phyloP scores from a whole-genome alignment of 2,888 invertebrate genomes.

The Dynastes hyllus region DNA sequence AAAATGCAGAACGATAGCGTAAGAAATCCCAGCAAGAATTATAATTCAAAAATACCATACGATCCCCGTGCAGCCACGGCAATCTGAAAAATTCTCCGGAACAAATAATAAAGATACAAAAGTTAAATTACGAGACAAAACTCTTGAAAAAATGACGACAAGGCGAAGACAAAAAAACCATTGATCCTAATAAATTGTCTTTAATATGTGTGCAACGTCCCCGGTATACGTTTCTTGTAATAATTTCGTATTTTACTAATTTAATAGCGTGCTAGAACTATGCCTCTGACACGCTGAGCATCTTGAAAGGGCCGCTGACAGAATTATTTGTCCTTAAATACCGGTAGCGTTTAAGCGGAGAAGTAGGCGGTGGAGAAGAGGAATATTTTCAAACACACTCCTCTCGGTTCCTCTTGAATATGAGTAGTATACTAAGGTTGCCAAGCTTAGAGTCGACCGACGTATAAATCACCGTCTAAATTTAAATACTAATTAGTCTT shows the following conservation, averaged over 20 bases:
- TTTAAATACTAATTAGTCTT: constrained; percentile 60
- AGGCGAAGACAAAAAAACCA: constrained; percentile 25
- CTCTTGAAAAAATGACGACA: constrained; percentile 14
- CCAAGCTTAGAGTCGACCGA: too few species aligned
- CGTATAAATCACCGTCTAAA: constrained; percentile 54
- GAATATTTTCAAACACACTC: constrained; percentile 36
- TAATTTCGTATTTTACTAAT: constrained; percentile 51
- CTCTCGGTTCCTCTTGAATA: constrained; percentile 7
- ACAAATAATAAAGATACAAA: constrained; percentile 6
- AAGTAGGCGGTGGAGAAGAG: constrained; percentile 6
- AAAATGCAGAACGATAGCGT: not conserved
- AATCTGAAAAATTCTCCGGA: constrained; percentile 15
- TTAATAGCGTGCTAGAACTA: constrained; percentile 52
- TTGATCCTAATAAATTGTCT: constrained; percentile 51
- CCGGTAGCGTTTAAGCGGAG: constrained; percentile 55
- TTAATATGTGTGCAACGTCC: constrained; percentile 49
- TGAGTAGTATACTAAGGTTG: not conserved
- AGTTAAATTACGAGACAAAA: constrained; percentile 20
- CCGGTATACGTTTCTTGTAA: constrained; percentile 19
- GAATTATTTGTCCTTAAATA: constrained; percentile 61
- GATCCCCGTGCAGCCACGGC: not conserved
- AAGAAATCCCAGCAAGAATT: not conserved
- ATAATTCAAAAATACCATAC: constrained; percentile 29
- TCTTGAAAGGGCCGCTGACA: constrained; percentile 55
- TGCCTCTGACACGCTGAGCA: constrained; percentile 48